Evolutionary conservation across 2,888 invertebrate species (phyloP).

Genomic region (Odontocolon sp.): DNA sequence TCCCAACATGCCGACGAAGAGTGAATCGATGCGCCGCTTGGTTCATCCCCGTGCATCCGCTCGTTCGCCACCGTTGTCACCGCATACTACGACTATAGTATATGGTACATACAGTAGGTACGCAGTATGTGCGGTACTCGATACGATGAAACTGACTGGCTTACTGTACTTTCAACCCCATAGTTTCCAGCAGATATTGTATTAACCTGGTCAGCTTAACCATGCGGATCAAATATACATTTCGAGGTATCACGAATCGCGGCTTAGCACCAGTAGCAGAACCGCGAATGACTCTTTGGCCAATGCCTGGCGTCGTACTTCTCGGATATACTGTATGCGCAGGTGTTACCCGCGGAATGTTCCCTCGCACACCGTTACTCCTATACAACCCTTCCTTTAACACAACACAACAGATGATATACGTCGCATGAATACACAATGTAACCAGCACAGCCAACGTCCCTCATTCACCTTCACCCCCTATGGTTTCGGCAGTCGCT

Average conservation of each 20-base stretch:
- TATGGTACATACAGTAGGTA: not conserved
- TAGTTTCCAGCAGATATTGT: not conserved
- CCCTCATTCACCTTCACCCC: constrained; percentile 48
- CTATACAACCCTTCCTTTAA: not conserved
- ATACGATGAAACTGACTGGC: not conserved
- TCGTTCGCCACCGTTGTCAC: constrained; percentile 22
- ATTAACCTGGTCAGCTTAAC: too few relatives aligned
- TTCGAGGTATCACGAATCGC: constrained; percentile 29
- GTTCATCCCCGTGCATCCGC: not conserved
- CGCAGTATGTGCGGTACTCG: not conserved
- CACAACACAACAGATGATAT: constrained; percentile 53
- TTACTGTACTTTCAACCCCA: not conserved
- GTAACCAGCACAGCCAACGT: constrained; percentile 50
- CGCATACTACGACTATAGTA: not conserved
- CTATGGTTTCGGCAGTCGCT: constrained; percentile 28
- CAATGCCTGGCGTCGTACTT: constrained; percentile 38
- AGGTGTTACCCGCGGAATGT: constrained; percentile 39
- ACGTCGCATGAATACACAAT: constrained; percentile 62
- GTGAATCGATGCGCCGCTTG: constrained; percentile 40
- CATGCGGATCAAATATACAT: not conserved
- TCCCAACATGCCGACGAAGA: constrained; percentile 10
- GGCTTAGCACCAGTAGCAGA: not conserved
- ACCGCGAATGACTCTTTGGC: constrained; percentile 35
- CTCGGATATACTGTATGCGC: constrained; percentile 45
- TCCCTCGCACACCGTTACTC: constrained; percentile 19